phyloP scores from a whole-genome alignment of 2,797 vertebrate genomes.

The Helostoma temminkii region DNA sequence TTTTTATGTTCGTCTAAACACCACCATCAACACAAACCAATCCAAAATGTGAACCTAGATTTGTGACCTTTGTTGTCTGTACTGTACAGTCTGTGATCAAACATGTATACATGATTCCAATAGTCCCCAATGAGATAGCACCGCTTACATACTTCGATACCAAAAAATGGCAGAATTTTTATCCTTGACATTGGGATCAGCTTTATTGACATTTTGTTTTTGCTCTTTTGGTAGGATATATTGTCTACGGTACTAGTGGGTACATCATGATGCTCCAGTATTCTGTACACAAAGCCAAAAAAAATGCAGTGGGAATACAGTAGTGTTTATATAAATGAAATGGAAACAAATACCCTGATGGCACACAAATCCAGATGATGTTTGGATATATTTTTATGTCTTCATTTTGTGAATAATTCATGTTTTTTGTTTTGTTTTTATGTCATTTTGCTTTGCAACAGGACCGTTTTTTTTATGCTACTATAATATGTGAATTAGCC shows the following conservation, averaged over 20 bases:
- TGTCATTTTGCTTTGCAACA: slow-evolving; percentile 86
- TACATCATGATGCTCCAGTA: slow-evolving; percentile 89
- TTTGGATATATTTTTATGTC: slow-evolving; percentile 83
- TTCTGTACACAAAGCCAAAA: slow-evolving; percentile 91
- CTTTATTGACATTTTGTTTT: slow-evolving; percentile 86
- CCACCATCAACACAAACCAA: slow-evolving; percentile 43
- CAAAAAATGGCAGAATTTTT: slow-evolving; percentile 87
- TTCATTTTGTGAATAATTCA: slow-evolving; percentile 78
- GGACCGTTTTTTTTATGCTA: slow-evolving; percentile 80
- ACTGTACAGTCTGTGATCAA: slow-evolving; percentile 59
- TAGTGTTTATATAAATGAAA: slow-evolving; percentile 88
- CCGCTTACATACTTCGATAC: slow-evolving; percentile 92
- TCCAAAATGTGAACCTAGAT: slow-evolving; percentile 74
- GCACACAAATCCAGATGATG: slow-evolving; percentile 87
- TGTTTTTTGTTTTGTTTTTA: slow-evolving; percentile 71
- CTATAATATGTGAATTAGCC: slow-evolving; percentile 91
- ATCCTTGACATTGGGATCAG: slow-evolving; percentile 84
- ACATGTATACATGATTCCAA: slow-evolving; percentile 60
- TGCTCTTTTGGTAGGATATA: slow-evolving; percentile 89
- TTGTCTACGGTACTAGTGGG: slow-evolving; percentile 88
- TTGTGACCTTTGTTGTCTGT: slow-evolving; percentile 60
- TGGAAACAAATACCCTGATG: slow-evolving; percentile 85
- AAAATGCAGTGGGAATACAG: slow-evolving; percentile 90
- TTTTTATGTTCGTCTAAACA: slow-evolving; percentile 33
- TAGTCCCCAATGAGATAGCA: slow-evolving; percentile 69